phyloP scores from a whole-genome alignment of 64 coral and sea anemone species.

The Stylophora pistillata region DNA sequence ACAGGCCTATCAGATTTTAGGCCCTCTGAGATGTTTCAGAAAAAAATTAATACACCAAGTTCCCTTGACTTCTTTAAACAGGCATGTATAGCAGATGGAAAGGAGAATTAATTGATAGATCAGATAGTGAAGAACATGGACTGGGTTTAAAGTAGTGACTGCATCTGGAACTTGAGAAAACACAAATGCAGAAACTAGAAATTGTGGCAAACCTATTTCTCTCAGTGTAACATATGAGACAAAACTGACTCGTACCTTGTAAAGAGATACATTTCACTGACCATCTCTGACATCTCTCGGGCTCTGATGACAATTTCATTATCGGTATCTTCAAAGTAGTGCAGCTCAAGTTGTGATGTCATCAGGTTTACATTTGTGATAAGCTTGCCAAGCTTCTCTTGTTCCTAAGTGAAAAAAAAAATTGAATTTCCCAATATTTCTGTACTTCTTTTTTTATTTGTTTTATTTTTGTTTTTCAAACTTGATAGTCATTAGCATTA shows the following conservation, averaged over 20 bases:
- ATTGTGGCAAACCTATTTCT: too few species aligned
- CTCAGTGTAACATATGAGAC: neutral
- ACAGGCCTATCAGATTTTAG: too few species aligned
- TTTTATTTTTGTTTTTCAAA: neutral
- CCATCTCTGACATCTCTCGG: slow-evolving; percentile 56
- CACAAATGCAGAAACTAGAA: too few species aligned
- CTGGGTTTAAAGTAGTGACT: too few species aligned
- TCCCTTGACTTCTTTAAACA: neutral
- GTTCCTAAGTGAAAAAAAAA: slow-evolving; percentile 19
- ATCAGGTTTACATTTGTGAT: slow-evolving; percentile 59
- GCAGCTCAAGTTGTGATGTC: slow-evolving; percentile 64
- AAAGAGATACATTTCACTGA: slow-evolving; percentile 65
- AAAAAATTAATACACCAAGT: too few species aligned
- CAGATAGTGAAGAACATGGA: too few species aligned
- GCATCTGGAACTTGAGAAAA: too few species aligned
- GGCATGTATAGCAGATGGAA: neutral
- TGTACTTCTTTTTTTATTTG: neutral
- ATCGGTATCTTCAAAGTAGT: slow-evolving; percentile 42
- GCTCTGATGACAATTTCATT: slow-evolving; percentile 53
- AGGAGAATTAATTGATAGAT: too few species aligned
- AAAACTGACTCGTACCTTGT: slow-evolving; percentile 26
- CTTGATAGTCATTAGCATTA: neutral
- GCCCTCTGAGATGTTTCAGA: too few species aligned
- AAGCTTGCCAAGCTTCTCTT: slow-evolving; percentile 46
- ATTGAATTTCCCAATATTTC: neutral